Base-by-base conservation (phyloP, 92 coral and sea anemone genomes). In the Zoanthus gigantus region DNA sequence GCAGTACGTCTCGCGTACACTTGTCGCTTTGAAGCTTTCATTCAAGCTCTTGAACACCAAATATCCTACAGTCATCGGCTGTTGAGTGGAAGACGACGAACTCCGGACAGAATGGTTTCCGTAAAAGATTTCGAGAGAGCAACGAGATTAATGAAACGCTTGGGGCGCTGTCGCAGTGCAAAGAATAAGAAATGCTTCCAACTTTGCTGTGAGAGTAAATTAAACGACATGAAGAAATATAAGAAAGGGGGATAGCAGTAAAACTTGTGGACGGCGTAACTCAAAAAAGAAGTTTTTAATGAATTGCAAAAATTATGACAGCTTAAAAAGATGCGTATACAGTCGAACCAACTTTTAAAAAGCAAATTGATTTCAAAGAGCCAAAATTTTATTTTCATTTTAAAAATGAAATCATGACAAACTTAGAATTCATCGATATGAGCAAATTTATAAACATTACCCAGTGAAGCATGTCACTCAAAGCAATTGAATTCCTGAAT, bases 81-180 rank as follows among this genome's bases (percentile, higher is more conserved):
- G 74, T 11, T 23, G 14, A 12, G n/a, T 30, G 32, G 74, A 9
- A 81, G 47, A 50, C 54, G 9, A 10, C 54, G 54, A 81, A 68
- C 63, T 14, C 85, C 85, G 45, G 60, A 66, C 50, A 71, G 85
- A 66, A 46, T 81, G 74, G 58, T 68, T 65, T 73, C 85, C 23
- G 85, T 81, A 74, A 81, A 63, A 81, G 45, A 73, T 10, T 81
- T 65, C 14, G 66, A 81, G 63, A 81, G 48, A 44, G 74, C 85
- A n/a, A 65, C 85, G 28, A 65, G 58, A 73, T 28, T 81, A 10
- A 68, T 81, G 45, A 65, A 46, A 13, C 75, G 85, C 7, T 50
- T 81, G 45, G 85, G 85, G 60, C 85, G 75, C 75, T 81, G 85
- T 63, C 75, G 71, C 85, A 46, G 58, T 29, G 13, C 85, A 6